Conservation (phyloP, 2,888 invertebrate genomes). For the Amphipyra tragopoginis region DNA sequence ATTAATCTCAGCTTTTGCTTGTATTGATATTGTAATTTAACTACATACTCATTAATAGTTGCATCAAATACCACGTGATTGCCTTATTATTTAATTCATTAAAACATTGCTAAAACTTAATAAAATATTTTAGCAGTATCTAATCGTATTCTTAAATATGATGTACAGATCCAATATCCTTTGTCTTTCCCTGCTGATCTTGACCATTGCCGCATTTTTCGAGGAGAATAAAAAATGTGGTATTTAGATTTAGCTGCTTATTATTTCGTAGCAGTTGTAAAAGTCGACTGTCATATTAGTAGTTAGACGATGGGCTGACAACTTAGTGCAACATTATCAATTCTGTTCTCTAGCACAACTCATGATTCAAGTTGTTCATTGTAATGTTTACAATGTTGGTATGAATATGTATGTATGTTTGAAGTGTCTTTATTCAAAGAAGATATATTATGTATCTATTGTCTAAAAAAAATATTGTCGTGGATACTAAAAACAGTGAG, state of each 20-base stretch:
- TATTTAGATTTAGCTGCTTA: conserved; percentile 6
- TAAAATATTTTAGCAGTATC: conserved; percentile 87
- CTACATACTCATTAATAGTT: conserved; percentile 81
- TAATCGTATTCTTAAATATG: conserved; percentile 60
- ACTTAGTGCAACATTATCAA: conserved; percentile 6
- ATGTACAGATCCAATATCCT: conserved; percentile 6
- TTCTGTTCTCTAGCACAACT: neutral
- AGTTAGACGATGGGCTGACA: conserved; percentile 1
- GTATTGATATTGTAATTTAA: conserved; percentile 82
- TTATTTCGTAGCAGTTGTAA: neutral
- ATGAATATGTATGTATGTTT: neutral
- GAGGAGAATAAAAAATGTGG: neutral
- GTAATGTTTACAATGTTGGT: neutral
- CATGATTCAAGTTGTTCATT: no score
- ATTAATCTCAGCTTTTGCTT: conserved; percentile 87
- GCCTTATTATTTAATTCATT: conserved; percentile 88
- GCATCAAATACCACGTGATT: conserved; percentile 87
- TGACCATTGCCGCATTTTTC: neutral
- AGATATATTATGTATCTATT: conserved; percentile 9
- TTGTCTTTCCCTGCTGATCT: neutral
- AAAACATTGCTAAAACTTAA: conserved; percentile 85
- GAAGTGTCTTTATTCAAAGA: neutral
- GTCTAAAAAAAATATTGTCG: conserved; percentile 19
- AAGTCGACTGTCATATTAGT: neutral
- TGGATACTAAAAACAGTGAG: conserved; percentile 34